Evolutionary conservation across 2,888 invertebrate genomes (phyloP).

Genomic region (Trissoscelio sp.): DNA sequence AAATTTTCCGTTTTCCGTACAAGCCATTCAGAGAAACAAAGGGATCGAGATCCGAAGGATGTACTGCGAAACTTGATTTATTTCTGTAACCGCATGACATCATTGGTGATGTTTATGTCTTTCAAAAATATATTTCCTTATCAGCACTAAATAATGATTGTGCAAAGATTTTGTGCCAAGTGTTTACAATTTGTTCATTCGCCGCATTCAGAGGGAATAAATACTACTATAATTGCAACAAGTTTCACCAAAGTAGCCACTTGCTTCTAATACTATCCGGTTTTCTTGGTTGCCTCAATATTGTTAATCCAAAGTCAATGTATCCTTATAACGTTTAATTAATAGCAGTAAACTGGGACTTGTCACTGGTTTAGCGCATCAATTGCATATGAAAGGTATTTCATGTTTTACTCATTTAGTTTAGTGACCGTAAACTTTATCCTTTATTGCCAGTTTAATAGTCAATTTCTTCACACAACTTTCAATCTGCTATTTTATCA

Average conservation of each 20-base stretch:
- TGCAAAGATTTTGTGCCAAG: conserved; percentile 44
- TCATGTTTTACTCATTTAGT: conserved; percentile 3
- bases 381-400: conserved; percentile 32
- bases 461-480: not conserved
- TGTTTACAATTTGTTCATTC: conserved; percentile 33
- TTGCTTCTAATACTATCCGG: conserved; percentile 3
- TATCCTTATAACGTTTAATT: not conserved
- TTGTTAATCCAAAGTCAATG: conserved; percentile 9
- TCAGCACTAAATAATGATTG: conserved; percentile 30
- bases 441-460: not conserved
- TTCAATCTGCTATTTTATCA: not conserved
- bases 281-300: not conserved
- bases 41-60: conserved; percentile 56
- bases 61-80: conserved; percentile 33
- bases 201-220: conserved; percentile 8
- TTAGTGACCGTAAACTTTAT: not conserved
- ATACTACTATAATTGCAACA: conserved; percentile 9
- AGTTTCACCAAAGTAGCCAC: conserved; percentile 6
- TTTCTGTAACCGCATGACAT: conserved; percentile 45
- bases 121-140: conserved; percentile 40
- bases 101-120: conserved; percentile 39
- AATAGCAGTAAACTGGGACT: conserved; percentile 16
- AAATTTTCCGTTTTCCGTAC: conserved; percentile 75
- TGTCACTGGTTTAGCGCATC: not conserved
- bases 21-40: conserved; percentile 61